A percentile compares a stretch with the other conserved stretches of the same genome.
phyloP scores from a whole-genome alignment of 2,888 invertebrate genomes.

The Rotaria macrura region DNA sequence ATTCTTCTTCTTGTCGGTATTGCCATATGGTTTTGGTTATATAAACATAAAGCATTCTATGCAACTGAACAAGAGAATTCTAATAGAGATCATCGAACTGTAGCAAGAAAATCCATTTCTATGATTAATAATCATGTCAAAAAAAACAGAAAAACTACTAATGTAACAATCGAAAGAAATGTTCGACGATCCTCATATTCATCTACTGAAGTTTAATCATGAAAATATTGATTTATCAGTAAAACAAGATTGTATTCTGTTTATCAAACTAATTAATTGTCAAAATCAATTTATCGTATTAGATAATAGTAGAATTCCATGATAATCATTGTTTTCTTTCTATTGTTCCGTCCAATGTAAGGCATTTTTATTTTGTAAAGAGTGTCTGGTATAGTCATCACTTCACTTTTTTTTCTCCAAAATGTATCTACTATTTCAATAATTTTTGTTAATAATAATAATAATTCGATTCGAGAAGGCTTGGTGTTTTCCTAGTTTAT shows the following conservation, averaged over 20 bases:
- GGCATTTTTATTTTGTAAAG: not conserved
- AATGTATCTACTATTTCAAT: too few species aligned
- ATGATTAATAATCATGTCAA: not conserved
- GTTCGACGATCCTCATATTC: not conserved
- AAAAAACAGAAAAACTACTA: not conserved
- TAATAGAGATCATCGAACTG: not conserved
- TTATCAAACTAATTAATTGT: not conserved
- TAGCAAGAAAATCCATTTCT: not conserved
- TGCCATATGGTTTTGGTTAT: slow-evolving; percentile 13
- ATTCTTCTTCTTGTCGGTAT: not conserved
- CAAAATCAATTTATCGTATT: not conserved
- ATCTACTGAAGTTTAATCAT: not conserved
- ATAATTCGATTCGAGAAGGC: too few species aligned
- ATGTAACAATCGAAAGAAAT: not conserved
- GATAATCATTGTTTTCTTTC: not conserved
- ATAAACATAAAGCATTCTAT: not conserved
- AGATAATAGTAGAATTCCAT: not conserved
- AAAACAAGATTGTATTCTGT: too few species aligned
- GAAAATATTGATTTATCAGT: not conserved
- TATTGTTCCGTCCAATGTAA: not conserved
- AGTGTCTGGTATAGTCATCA: too few species aligned
- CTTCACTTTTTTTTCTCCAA: too few species aligned
- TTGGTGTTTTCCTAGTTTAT: too few species aligned
- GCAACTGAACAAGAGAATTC: not conserved
- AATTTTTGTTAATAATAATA: too few species aligned